These are phyloP conservation scores for Zaprionus camerounensis DNA, from an alignment of 1,140 invertebrate species.

Conservation along the genomic window DNA sequence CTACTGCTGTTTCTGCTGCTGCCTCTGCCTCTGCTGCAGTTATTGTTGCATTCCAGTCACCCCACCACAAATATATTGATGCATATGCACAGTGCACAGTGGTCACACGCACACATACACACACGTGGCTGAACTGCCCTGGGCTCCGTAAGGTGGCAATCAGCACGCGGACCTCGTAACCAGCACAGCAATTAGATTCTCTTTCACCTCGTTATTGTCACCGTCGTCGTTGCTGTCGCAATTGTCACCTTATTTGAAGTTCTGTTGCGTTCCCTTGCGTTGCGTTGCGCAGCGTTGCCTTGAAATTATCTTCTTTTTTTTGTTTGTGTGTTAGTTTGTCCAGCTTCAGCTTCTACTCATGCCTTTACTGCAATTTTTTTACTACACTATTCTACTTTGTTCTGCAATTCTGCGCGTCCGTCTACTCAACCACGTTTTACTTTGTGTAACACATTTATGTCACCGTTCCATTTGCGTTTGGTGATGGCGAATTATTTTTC, in stretches of 20 bases:
- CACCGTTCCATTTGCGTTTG: constrained; percentile 57
- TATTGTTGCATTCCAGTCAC: constrained; percentile 30
- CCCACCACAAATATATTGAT: constrained; percentile 3
- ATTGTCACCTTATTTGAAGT: constrained; percentile 46
- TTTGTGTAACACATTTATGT: constrained; percentile 47
- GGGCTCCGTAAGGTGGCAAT: constrained; percentile 4
- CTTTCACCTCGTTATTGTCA: constrained; percentile 25
- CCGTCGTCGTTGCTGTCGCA: constrained; percentile 34
- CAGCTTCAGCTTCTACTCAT: constrained; percentile 57
- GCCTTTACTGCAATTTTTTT: constrained; percentile 10
- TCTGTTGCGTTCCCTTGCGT: constrained; percentile 21
- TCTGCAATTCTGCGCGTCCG: constrained; percentile 30
- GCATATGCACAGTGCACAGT: constrained; percentile 10
- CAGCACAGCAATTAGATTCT: constrained; percentile 37
- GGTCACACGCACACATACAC: constrained; percentile 7
- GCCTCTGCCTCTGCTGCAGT: background rate
- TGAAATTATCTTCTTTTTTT: constrained; percentile 45
- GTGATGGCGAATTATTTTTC: constrained; percentile 46
- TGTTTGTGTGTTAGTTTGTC: constrained; percentile 31
- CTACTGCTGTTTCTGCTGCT: background rate
- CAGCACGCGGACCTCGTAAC: constrained; percentile 19
- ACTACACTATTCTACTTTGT: constrained; percentile 38
- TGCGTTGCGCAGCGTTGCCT: constrained; percentile 44
- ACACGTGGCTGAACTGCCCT: constrained; percentile 34
- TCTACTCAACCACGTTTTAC: constrained; percentile 34